Conservation (phyloP, 2,113 vertebrate genomes). For the Petroica traversi region DNA sequence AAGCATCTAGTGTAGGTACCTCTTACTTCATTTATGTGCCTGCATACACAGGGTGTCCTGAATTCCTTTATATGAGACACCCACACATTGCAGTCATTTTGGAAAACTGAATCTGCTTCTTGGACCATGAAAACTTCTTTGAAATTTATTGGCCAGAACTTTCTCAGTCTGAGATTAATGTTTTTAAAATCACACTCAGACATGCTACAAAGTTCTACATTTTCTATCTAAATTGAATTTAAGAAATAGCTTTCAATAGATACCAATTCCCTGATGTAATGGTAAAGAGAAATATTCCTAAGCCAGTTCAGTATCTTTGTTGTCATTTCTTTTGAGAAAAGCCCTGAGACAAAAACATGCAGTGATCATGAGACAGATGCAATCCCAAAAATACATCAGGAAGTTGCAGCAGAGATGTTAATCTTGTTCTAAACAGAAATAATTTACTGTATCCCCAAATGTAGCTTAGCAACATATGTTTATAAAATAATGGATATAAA, state of each 20-base stretch:
- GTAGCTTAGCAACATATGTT: neutral
- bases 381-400: neutral
- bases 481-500: neutral
- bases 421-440: neutral
- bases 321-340: neutral
- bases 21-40: neutral
- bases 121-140: neutral
- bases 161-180: neutral
- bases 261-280: neutral
- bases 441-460: neutral
- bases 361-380: neutral
- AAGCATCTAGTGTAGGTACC: neutral
- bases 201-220: accelerated
- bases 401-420: neutral
- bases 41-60: neutral
- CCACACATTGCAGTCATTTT: neutral
- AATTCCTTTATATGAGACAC: neutral
- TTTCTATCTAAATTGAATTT: neutral
- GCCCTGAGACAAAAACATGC: neutral
- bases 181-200: neutral
- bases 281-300: neutral
- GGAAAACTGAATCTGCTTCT: neutral
- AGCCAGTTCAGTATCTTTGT: neutral
- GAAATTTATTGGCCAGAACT: neutral
- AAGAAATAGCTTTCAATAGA: neutral